Evolutionary conservation across 1,140 invertebrate genomes (phyloP), one percentile per base, ranked within the genome.

Genomic region (Megathymus violae): DNA sequence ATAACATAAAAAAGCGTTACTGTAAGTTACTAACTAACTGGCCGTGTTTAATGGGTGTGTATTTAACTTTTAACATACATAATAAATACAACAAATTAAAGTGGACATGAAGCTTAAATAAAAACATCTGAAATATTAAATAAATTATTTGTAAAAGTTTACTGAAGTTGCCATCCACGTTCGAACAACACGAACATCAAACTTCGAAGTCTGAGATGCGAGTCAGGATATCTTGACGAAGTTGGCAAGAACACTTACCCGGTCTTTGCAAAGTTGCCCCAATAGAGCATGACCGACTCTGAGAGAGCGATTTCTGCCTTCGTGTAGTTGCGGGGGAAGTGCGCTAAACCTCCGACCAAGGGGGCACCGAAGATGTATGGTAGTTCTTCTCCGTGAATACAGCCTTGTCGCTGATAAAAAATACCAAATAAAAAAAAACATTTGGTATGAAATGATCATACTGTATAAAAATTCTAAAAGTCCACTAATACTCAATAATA

Each of bases 211-310:
- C 48, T 25, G 27, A 36, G 51, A 54, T 16, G 15, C 38, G n/a
- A 54, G 38, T 54, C 43, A 10, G 11, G 40, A 13, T 54, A 62
- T 25, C 47, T 36, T 50, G 44, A 59, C 4, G 31, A 56, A 41
- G 25, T 54, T 50, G 43, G 5, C 36, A 36, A 44, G 46, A 54
- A 54, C 25, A 93, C 94, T 94, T 92, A 99, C 98, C 98, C 98
- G 19, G 96, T 97, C 85, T 97, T 96, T 1, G 97, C 97, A 82
- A 99, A 99, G 92, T 99, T 99, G 41, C 96, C 96, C 94, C 97
- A 97, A 82, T 98, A 98, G 40, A 96, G 94, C 93, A 99, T 98
- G 46, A 97, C 95, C 38, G 95, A 96, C 88, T 98, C 96, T 0
- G 97, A 95, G 1, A 99, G 92, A n/a, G 95, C 93, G 22, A 95